A percentile compares a stretch with the other conserved stretches of the same genome.
phyloP scores from a whole-genome alignment of 2,113 vertebrate genomes.

The Colinus virginianus region DNA sequence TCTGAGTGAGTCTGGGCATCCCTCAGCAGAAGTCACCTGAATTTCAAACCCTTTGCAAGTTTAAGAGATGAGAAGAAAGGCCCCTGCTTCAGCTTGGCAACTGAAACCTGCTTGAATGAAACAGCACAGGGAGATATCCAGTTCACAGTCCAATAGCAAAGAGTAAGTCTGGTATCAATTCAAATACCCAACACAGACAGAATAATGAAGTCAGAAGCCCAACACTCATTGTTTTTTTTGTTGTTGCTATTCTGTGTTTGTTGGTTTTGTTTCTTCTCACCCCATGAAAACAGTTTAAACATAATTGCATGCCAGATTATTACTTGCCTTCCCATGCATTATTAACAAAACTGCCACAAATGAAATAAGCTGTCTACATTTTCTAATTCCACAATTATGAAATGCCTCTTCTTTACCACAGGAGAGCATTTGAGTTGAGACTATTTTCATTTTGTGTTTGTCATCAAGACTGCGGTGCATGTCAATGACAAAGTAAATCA shows the following conservation, averaged over 20 bases:
- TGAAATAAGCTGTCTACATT: conserved; percentile 51
- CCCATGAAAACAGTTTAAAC: conserved; percentile 31
- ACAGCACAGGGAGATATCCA: not conserved
- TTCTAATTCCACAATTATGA: conserved; percentile 63
- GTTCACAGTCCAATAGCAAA: not conserved
- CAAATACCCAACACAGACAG: not conserved
- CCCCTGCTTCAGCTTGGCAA: not conserved
- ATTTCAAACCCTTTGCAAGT: not conserved
- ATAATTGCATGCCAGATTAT: conserved; percentile 56
- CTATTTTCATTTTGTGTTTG: conserved; percentile 52
- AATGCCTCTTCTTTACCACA: conserved; percentile 61
- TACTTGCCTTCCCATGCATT: conserved; percentile 63
- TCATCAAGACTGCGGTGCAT: not conserved
- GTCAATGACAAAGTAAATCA: conserved; percentile 35
- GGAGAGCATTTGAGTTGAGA: conserved; percentile 65
- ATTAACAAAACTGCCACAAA: conserved; percentile 62
- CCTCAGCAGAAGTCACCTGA: not conserved
- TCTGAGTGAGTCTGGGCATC: not conserved
- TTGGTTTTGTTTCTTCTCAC: not conserved
- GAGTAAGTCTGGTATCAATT: not conserved
- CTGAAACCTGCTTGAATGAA: not conserved
- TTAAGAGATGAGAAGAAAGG: not conserved
- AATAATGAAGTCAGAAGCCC: not conserved
- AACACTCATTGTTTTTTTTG: not conserved
- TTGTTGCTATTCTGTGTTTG: not conserved